Evolutionary conservation across 2,888 invertebrate species (phyloP), one percentile per base, ranked within the genome.

Genomic region (Amorpha juglandis): DNA sequence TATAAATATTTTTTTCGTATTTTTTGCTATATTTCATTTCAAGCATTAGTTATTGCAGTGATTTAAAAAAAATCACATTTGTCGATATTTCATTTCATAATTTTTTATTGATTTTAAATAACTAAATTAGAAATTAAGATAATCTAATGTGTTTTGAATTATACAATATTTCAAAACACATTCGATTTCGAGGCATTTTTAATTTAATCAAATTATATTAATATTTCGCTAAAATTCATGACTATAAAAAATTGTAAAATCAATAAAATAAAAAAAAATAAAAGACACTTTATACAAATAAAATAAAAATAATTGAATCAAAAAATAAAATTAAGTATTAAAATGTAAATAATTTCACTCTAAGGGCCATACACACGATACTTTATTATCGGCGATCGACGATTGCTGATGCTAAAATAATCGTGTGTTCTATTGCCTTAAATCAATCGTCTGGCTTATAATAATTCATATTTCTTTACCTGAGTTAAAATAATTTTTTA

Each of bases 131-230:
- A 8, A 16, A 58, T 42, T 12, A 42, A 19, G 19, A 58, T 58
- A 35, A 38, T 16, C 35, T 8, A n/a, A 7, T 16, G 14, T 38
- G 55, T 0, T 38, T 55, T n/a, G n/a, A n/a, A 38, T 33, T 27
- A 11, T 33, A 53, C 33, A n/a, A 1, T 38, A 58, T 12, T 58
- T 55, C 16, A 55, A 55, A 55, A 12, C 55, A 58, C 42, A 12
- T 58, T 42, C 3, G 14, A 19, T 21, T 58, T 58, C 9, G 38
- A 42, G 58, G 42, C 58, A 19, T 42, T 58, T 58, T 58, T 58
- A 58, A 58, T 42, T 58, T 58, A 58, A 58, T 19, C 58, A 42
- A 38, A 58, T 9, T 16, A 14, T 33, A 33, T 33, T 14, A n/a
- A 19, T 3, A 58, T 19, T 42, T 7, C 19, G 7, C 19, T 50